A percentile compares a stretch with the other conserved stretches of the same genome.
Evolutionary conservation across 1,140 invertebrate species (phyloP).

Genomic region (Drosophila subpulchrella): DNA sequence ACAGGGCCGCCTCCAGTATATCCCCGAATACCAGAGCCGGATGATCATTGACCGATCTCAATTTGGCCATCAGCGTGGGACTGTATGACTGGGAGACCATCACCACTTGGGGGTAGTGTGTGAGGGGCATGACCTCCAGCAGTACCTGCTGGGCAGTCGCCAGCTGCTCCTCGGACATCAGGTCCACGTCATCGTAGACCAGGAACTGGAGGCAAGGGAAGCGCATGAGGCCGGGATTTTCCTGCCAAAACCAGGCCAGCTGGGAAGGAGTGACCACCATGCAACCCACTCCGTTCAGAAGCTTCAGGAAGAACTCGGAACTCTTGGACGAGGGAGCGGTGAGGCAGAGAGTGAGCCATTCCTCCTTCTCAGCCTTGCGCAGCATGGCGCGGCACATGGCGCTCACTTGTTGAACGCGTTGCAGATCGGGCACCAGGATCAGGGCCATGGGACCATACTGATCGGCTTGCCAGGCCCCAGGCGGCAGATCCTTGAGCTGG

Average conservation of each 20-base stretch:
- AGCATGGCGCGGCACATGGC: conserved; percentile 38
- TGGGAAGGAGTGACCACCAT: conserved; percentile 55
- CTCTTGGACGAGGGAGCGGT: conserved; percentile 25
- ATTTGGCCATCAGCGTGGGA: not conserved
- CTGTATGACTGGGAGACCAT: conserved; percentile 38
- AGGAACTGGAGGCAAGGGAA: conserved; percentile 24
- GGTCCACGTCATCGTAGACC: conserved; percentile 56
- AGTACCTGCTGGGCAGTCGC: conserved; percentile 1
- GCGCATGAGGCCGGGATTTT: not conserved
- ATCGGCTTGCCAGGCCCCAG: not conserved
- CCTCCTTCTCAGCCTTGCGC: conserved; percentile 4
- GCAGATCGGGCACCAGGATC: conserved; percentile 35
- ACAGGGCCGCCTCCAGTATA: conserved; percentile 58
- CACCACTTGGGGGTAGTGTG: conserved; percentile 37
- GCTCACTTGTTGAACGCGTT: conserved; percentile 28
- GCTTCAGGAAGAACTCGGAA: conserved; percentile 20
- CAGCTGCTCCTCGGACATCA: conserved; percentile 33
- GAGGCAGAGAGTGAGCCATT: conserved; percentile 16
- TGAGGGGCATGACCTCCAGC: not conserved
- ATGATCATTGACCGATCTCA: conserved; percentile 16
- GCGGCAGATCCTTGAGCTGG: not conserved
- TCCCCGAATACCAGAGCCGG: conserved; percentile 55
- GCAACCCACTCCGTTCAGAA: conserved; percentile 49
- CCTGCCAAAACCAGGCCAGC: conserved; percentile 27
- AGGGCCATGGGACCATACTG: conserved; percentile 21